Evolutionary conservation across 2,797 vertebrate species (phyloP).

Genomic region (Thunnus albacares): DNA sequence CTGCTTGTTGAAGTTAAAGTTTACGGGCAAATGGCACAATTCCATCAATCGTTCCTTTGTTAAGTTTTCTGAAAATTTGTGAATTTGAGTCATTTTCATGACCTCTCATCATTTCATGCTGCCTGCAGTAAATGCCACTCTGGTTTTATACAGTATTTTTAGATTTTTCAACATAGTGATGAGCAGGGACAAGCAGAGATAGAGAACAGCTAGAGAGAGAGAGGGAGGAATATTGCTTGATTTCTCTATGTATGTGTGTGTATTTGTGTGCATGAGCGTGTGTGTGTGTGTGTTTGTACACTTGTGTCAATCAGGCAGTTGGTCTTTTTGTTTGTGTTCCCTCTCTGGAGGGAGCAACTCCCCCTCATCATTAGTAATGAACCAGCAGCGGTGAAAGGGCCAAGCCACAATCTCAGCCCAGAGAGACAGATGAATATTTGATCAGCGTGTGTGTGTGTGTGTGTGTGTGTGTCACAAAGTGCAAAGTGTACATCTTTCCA

Average conservation of each 20-base stretch:
- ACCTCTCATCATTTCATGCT: not conserved
- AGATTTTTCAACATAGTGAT: constrained; percentile 6
- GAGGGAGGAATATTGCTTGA: not conserved
- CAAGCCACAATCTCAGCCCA: constrained; percentile 63
- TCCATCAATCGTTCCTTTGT: not conserved
- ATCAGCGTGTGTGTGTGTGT: constrained; percentile 47
- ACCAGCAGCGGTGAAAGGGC: constrained; percentile 65
- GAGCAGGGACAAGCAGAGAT: constrained; percentile 1
- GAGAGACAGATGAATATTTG: constrained; percentile 77
- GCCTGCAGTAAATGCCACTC: not conserved
- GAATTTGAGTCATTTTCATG: constrained; percentile 12
- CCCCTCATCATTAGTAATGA: constrained; percentile 76
- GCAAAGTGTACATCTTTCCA: constrained; percentile 48
- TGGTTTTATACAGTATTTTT: constrained; percentile 2
- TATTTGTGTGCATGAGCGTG: not conserved
- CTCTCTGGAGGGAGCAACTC: constrained; percentile 50
- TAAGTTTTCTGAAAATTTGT: not conserved
- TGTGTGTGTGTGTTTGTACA: constrained; percentile 21
- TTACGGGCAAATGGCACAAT: not conserved
- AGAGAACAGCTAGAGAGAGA: not conserved
- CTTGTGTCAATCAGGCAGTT: constrained; percentile 62
- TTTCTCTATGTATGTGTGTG: not conserved
- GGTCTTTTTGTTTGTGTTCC: constrained; percentile 65
- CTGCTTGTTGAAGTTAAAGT: not conserved
- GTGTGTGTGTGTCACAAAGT: constrained; percentile 4